phyloP scores from a whole-genome alignment of 2,113 vertebrate species.

The Apodemus speciosus region DNA sequence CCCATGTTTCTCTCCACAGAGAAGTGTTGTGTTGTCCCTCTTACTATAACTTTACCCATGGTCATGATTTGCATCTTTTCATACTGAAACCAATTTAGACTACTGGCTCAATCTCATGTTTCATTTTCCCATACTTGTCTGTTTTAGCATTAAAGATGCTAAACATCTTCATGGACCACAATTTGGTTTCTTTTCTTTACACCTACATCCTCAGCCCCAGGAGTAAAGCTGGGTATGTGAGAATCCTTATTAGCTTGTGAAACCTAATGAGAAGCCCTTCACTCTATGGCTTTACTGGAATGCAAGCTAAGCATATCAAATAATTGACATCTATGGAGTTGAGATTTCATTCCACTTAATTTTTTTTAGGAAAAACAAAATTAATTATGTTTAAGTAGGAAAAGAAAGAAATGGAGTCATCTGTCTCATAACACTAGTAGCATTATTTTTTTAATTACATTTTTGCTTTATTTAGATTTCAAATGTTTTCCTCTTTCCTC shows the following conservation, averaged over 20 bases:
- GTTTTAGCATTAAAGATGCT: background rate
- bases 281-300: background rate
- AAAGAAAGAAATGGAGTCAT: too few species aligned
- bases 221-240: background rate
- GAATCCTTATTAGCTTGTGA: background rate
- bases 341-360: background rate
- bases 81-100: background rate
- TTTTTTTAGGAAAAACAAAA: too few species aligned
- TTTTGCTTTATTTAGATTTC: too few species aligned
- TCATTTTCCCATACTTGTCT: background rate
- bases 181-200: background rate
- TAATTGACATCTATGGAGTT: too few species aligned
- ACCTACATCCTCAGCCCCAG: too few species aligned
- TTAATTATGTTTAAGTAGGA: too few species aligned
- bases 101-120: background rate
- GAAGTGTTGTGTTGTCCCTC: too few species aligned
- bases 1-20: too few species aligned
- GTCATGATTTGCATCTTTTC: background rate
- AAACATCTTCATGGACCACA: background rate
- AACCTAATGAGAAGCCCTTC: background rate
- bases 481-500: too few species aligned
- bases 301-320: too few species aligned
- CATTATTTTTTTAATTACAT: too few species aligned
- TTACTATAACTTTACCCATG: accelerated
- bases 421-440: too few species aligned